Base-by-base conservation (phyloP, 2,113 vertebrate species). In the Gnathonemus longibarbis region DNA sequence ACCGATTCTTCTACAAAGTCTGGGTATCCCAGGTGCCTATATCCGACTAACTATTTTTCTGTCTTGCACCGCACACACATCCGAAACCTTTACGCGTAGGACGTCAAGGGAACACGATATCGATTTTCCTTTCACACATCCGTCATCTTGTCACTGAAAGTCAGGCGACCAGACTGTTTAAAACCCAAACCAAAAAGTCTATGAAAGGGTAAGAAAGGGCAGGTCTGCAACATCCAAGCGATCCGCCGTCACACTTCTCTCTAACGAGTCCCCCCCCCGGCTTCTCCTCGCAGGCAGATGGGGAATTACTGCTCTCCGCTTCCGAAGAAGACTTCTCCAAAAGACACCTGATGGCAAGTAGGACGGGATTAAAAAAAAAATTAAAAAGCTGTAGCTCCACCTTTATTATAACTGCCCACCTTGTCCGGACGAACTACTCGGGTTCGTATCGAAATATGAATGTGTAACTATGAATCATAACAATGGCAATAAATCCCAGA, bases 91-190 rank as follows among this genome's bases (percentile, higher is more conserved):
- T 27, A 42, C 39, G 83, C 89, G 58, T 86, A 90, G 62, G 62
- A 53, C 62, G 56, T 53, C 21, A 89, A 74, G 52, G 89, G 84
- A 85, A 86, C 35, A 27, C 17, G 91, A 89, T 92, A 92, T 92
- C 89, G 92, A 92, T 93, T 92, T 90, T 83, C 91, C 62, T 88
- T 89, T 91, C 91, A 92, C 62, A 91, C 92, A 91, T 94, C 91
- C 91, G 91, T 94, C 93, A 94, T 91, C 90, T 89, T 90, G 91
- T 93, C 91, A 91, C 77, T 88, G 88, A 31, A 90, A 89, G 90
- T 90, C 90, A 86, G 83, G 80, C 35, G 88, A 85, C 52, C 52
- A 90, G 62, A 89, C 62, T 88, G 88, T 84, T 89, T 88, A 31
- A 90, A 53, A 88, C 66, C 89, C 91, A 84, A 92, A 39, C 66